Evolutionary conservation across 2,113 vertebrate species (phyloP), one percentile per base, ranked within the genome.

Genomic region (Cinclus mexicanus): DNA sequence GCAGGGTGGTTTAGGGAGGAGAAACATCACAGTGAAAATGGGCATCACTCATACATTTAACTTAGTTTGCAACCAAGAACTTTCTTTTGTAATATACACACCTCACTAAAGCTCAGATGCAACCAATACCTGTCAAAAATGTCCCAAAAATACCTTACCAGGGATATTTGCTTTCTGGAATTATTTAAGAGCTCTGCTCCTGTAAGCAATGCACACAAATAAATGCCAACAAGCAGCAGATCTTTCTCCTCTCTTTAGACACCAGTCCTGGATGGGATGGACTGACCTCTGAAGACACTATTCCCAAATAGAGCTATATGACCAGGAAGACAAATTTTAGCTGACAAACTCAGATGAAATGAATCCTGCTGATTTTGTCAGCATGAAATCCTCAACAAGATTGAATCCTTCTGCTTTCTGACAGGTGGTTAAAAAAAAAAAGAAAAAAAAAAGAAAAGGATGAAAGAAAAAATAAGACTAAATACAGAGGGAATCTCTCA

Each of bases 401-500:
- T 31, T 11, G 49, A 93, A 64, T 70, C 68, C 53, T 78, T n/a
- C 64, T 83, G 84, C 49, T 83, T 91, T 71, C 72, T 86, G 75
- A 49, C 53, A 85, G 7, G 10, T 31, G 56, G 29, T 47, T 47
- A 35, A 50, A 87, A 71, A 20, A 24, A 55, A 26, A 33, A 31
- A 55, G 47, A 61, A 53, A 13, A 39, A 35, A 50, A 87, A 71
- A 20, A 24, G 53, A 26, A 33, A 31, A 55, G 47, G 57, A 53
- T 37, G 35, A 13, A 28, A 6, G 1, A 8, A 70, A 28, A 59
- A 59, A 9, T 2, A 52, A 44, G n/a, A 55, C 41, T 44, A 85
- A 79, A 53, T 69, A 79, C 69, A 91, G 93, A 91, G 57, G 87
- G 74, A 94, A 46, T 44, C 76, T 90, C 90, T 87, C 86, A 65